Conservation (phyloP, 2,888 invertebrate genomes). For the Aplocera efformata region DNA sequence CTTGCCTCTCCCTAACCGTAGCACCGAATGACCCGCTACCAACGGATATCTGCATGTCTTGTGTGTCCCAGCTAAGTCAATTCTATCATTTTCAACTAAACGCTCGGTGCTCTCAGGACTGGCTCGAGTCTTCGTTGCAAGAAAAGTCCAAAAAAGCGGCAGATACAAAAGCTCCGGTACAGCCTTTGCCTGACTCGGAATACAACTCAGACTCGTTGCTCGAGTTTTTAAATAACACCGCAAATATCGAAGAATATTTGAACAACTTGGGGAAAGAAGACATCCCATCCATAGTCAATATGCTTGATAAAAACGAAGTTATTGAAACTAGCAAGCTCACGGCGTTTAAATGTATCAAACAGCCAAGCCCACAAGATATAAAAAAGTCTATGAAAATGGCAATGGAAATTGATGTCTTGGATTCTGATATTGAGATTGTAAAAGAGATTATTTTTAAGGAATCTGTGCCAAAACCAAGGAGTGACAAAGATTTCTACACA, state of each 20-base stretch:
- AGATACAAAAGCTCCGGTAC: conserved; percentile 59
- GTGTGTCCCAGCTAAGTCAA: conserved; percentile 60
- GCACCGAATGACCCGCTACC: conserved; percentile 57
- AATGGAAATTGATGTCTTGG: conserved; percentile 66
- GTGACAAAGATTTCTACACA: conserved; percentile 38
- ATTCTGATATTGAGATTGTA: conserved; percentile 62
- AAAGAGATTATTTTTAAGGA: conserved; percentile 61
- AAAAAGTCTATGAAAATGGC: conserved; percentile 45
- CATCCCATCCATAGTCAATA: conserved; percentile 67
- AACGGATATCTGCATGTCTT: conserved; percentile 59
- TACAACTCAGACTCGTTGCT: conserved; percentile 72
- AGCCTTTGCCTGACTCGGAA: conserved; percentile 70
- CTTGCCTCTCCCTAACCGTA: conserved; percentile 59
- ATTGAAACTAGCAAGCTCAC: conserved; percentile 39
- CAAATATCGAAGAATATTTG: conserved; percentile 68
- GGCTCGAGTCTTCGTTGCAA: conserved; percentile 61
- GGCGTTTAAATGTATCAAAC: conserved; percentile 46
- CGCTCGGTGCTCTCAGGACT: conserved; percentile 69
- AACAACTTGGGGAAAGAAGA: conserved; percentile 71
- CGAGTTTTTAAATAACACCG: conserved; percentile 72
- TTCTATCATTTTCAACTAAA: conserved; percentile 72
- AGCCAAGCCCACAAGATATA: conserved; percentile 58
- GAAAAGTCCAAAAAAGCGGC: conserved; percentile 50
- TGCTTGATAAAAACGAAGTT: conserved; percentile 62
- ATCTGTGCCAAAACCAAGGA: conserved; percentile 40